Base-by-base conservation (phyloP, 2,113 vertebrate genomes). In the Phyllostomus discolor region DNA sequence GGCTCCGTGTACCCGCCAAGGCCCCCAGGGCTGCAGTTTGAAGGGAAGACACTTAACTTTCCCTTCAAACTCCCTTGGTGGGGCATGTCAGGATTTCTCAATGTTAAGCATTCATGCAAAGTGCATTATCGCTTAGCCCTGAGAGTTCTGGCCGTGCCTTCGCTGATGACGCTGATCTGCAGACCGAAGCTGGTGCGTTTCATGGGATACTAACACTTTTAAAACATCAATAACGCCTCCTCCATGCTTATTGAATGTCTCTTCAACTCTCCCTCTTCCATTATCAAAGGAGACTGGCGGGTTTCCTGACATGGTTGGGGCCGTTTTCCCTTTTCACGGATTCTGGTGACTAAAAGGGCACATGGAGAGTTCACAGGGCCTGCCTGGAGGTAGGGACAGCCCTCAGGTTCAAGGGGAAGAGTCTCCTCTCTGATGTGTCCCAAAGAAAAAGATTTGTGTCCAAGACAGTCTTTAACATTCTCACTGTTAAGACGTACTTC, bases 51-150 rank as follows among this genome's bases (percentile, higher is more conserved):
- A 79, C 95, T 84, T 22, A n/a, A 43, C 62, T 95, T 94, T 41
- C 33, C 33, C 48, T 88, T 59, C 85, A 90, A 94, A 96, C 92
- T 78, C 80, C 96, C 83, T 0, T 88, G 85, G 88, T 85, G 79
- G 95, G 64, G 88, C 97, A 84, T 80, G 95, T 96, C 97, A 76
- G 88, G 76, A 20, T 94, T 96, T 97, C 89, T 96, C 92, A 76
- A 88, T 72, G 89, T 70, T 85, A 96, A 95, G 57, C 96, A 85
- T 97, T 94, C 94, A 96, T 35, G 70, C 97, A 96, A 96, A 97
- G 81, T 98, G 98, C 98, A 98, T 98, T 98, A 98, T 96, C 97
- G 75, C 98, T 97, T 87, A n/a, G 62, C 75, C 48, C 88, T 95
- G 90, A 75, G 84, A 91, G 95, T 90, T 95, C 33, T 83, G 26